Conservation (phyloP, 2,888 invertebrate genomes). For the Acronicta alni region DNA sequence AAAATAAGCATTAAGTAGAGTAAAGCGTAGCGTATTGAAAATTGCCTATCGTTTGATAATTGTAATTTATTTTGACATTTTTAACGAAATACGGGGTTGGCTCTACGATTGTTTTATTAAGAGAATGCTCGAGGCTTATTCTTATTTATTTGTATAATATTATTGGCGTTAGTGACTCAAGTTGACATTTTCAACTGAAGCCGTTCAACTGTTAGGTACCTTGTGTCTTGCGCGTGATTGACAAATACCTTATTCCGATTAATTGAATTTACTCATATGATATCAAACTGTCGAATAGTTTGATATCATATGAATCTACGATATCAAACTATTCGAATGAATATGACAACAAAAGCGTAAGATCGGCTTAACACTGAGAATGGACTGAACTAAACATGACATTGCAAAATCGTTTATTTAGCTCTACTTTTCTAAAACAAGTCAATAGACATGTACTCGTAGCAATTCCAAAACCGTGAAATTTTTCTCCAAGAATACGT, state of each 20-base stretch:
- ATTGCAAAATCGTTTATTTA: not conserved
- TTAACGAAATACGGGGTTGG: too few relatives aligned
- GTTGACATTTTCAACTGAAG: too few relatives aligned
- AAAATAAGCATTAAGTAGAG: constrained; percentile 3
- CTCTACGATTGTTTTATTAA: constrained; percentile 20
- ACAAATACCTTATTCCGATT: too few relatives aligned
- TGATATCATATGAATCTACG: too few relatives aligned
- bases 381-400: not conserved
- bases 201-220: too few relatives aligned
- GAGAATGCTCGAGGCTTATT: constrained; percentile 16
- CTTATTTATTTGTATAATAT: constrained; percentile 6
- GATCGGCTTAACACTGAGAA: not conserved
- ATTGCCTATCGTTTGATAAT: constrained; percentile 34
- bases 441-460: not conserved
- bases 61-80: constrained; percentile 26
- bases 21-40: constrained; percentile 2
- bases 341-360: too few relatives aligned
- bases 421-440: not conserved
- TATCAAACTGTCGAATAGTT: too few relatives aligned
- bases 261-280: too few relatives aligned
- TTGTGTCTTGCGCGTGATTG: too few relatives aligned
- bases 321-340: too few relatives aligned
- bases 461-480: not conserved
- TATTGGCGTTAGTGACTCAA: too few relatives aligned
- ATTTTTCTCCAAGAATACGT: not conserved